Evolutionary conservation across 2,888 invertebrate genomes (phyloP), one percentile per base, ranked within the genome.

Genomic region (Pachycephus smyrnensis): DNA sequence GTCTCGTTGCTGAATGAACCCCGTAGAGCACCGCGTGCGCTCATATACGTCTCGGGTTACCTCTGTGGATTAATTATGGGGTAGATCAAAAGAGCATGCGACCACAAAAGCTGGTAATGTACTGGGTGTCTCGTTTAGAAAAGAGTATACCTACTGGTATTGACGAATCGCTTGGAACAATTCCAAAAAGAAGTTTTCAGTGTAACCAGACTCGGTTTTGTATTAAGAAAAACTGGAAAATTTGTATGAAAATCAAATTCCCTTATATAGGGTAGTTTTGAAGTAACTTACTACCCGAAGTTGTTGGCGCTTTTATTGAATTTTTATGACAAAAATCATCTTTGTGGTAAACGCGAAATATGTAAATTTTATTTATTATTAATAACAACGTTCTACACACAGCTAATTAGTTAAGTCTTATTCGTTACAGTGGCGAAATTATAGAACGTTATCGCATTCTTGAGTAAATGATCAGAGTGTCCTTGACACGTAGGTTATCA

Each of bases 51-150:
- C 90, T 90, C 90, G 87, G 87, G 90, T 90, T 90, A 90, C 90
- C 88, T 89, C 89, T 87, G 86, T 86, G 89, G 90, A 90, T 90
- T 90, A 90, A 90, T 90, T 90, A 90, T 89, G 86, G 88, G 88
- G 88, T 88, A 89, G 89, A 90, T 90, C 90, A 90, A 90, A 90
- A 90, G 90, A 90, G 88, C 89, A 89, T 85, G 85, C 88, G 87
- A 86, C 89, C 87, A 89, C 90, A 90, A 90, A 55, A 90, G 90
- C 90, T 86, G 79, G 83, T 87, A 86, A 88, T 86, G 86, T 86
- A 88, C 88, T 88, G 88, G 87, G 88, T 88, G 83, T 82, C 81
- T 80, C 82, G 71, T 30, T 71, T 71, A 3, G 1, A 31, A 71
- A 30, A 71, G 31, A 12, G 9, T 6, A 71, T 9, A 71, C 15